phyloP scores from a whole-genome alignment of 2,888 invertebrate genomes.

The Neoaliturus tenellus region DNA sequence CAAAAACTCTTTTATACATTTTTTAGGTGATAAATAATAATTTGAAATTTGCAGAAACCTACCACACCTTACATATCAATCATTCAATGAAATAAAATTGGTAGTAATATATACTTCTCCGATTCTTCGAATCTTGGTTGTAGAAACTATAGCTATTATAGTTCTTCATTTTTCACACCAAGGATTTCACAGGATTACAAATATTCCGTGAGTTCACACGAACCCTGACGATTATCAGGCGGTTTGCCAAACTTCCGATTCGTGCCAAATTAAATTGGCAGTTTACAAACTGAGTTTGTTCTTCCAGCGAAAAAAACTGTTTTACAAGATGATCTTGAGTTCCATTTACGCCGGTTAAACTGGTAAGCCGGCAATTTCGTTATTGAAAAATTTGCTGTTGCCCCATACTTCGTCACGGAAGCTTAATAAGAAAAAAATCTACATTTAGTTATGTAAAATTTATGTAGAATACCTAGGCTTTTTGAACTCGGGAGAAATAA shows the following conservation, averaged over 20 bases:
- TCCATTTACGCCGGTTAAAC: neutral
- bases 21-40: too few species aligned
- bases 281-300: neutral
- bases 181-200: neutral
- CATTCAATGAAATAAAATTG: too few species aligned
- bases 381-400: neutral
- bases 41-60: too few species aligned
- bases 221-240: neutral
- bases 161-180: neutral
- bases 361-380: neutral
- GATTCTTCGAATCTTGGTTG: too few species aligned
- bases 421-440: neutral
- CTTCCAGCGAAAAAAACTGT: neutral
- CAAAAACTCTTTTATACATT: too few species aligned
- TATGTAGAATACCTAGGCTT: too few species aligned
- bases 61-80: too few species aligned
- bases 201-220: too few species aligned
- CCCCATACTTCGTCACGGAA: neutral
- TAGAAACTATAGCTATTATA: too few species aligned
- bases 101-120: too few species aligned
- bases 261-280: slow-evolving; percentile 20
- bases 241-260: neutral
- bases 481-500: too few species aligned
- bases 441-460: neutral
- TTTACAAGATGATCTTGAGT: neutral